These are phyloP conservation scores for Aphelenchoides fujianensis DNA, from an alignment of 1,140 invertebrate genomes.

Conservation along the genomic window DNA sequence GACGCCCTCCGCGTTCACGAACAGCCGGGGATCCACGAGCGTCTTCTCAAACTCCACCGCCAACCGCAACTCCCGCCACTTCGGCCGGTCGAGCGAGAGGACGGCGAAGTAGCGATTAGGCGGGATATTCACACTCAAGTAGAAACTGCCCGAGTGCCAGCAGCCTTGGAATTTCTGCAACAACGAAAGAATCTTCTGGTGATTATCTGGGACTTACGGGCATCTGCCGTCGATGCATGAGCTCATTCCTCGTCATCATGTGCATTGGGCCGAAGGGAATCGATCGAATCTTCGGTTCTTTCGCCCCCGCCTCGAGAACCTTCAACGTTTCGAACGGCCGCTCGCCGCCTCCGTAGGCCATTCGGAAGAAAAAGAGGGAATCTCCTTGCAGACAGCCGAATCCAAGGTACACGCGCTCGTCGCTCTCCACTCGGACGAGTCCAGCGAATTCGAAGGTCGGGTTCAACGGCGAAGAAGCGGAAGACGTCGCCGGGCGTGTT, in stretches of 20 bases:
- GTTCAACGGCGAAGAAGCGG: not conserved
- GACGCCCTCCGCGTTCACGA: not conserved
- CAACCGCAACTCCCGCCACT: not conserved
- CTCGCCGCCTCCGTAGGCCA: not conserved
- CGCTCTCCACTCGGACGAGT: not conserved
- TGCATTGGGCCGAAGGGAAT: not conserved
- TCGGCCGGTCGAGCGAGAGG: not conserved
- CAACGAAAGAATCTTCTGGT: not conserved
- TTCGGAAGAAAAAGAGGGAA: not conserved
- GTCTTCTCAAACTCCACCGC: not conserved
- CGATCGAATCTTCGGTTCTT: not conserved
- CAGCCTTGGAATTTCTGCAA: not conserved
- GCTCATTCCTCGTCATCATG: not conserved
- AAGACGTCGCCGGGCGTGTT: conserved; percentile 4
- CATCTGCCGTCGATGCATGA: not conserved
- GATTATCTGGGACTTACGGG: not conserved
- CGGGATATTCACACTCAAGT: not conserved
- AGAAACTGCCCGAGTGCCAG: not conserved
- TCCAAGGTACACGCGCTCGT: not conserved
- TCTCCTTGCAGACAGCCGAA: not conserved
- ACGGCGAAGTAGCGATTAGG: not conserved
- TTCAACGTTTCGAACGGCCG: not conserved
- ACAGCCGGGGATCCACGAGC: not conserved
- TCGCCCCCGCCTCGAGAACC: not conserved
- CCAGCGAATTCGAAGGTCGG: not conserved